Evolutionary conservation across 2,888 invertebrate species (phyloP).

Genomic region (Cynaeus angustus): DNA sequence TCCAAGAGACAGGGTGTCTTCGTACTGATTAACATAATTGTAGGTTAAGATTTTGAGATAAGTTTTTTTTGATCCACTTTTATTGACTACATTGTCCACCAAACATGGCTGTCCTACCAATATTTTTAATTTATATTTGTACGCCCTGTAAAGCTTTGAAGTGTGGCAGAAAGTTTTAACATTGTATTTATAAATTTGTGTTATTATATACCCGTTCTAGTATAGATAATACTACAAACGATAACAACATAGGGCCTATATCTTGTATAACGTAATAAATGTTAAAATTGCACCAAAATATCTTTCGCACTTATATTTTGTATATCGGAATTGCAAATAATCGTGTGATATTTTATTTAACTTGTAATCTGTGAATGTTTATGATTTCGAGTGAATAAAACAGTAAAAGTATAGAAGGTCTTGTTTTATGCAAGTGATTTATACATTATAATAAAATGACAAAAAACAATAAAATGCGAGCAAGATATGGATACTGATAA

Average conservation of each 20-base stretch:
- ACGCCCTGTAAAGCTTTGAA: constrained; percentile 23
- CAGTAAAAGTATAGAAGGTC: constrained; percentile 16
- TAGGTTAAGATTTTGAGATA: constrained; percentile 44
- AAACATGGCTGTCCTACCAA: constrained; percentile 18
- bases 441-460: no score
- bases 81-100: constrained; percentile 33
- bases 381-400: constrained; percentile 46
- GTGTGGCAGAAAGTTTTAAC: constrained; percentile 38
- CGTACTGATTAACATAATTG: constrained; percentile 52
- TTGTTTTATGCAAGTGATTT: neutral
- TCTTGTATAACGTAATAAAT: constrained; percentile 42
- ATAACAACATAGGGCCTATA: constrained; percentile 45
- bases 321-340: constrained; percentile 57
- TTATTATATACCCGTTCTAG: constrained; percentile 22
- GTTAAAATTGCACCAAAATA: constrained; percentile 57
- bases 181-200: constrained; percentile 34
- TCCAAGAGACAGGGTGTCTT: constrained; percentile 51
- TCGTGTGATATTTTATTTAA: constrained; percentile 56
- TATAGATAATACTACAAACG: neutral
- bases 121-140: constrained; percentile 17
- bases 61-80: constrained; percentile 34
- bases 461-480: no score
- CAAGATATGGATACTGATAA: no score
- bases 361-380: constrained; percentile 43
- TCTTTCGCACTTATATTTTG: constrained; percentile 60